Conservation (phyloP, 2,888 invertebrate genomes). For the Oasisia sp. region DNA sequence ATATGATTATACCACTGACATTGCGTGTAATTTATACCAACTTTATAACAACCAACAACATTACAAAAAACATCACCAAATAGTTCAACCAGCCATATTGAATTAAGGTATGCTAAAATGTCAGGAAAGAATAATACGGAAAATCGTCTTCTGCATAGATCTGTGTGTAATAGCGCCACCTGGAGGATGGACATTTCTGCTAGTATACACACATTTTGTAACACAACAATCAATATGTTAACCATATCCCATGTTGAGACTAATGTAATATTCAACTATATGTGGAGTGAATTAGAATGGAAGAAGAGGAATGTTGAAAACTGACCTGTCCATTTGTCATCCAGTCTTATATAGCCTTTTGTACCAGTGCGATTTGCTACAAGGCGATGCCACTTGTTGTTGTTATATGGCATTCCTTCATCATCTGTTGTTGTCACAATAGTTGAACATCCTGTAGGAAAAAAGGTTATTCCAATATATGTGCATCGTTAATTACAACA, state of each 20-base stretch:
- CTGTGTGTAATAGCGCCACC: no score
- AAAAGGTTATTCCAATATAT: no score
- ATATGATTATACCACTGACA: no score
- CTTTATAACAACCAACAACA: no score
- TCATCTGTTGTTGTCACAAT: slow-evolving; percentile 60
- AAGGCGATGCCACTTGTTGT: slow-evolving; percentile 58
- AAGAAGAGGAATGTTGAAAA: not conserved
- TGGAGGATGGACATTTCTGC: no score
- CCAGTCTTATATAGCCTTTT: slow-evolving; percentile 45
- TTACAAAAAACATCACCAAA: no score
- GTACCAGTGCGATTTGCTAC: slow-evolving; percentile 50
- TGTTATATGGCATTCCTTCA: slow-evolving; percentile 58
- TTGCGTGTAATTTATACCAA: no score
- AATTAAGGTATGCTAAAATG: no score
- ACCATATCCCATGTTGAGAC: not conserved
- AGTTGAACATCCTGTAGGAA: slow-evolving; percentile 47
- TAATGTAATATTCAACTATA: not conserved
- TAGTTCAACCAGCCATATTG: no score
- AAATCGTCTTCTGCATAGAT: no score
- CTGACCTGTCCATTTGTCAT: slow-evolving; percentile 50
- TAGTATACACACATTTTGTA: not conserved
- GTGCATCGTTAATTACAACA: no score
- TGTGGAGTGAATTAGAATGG: not conserved
- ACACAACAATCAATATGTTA: not conserved
- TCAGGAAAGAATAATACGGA: no score